Evolutionary conservation across 2,888 invertebrate genomes (phyloP).

Genomic region (Noctua comes): DNA sequence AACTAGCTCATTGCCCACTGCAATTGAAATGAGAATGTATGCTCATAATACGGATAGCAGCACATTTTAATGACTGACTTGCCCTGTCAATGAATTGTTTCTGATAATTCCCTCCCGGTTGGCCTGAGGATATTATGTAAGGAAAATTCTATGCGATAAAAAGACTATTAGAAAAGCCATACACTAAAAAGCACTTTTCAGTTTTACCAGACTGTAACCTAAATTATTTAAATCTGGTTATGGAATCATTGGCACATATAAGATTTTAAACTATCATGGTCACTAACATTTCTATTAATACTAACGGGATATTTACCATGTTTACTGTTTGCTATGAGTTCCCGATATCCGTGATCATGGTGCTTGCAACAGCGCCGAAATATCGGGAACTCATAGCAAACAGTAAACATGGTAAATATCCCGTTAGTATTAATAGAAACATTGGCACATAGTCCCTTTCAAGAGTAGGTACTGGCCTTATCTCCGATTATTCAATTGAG

Average conservation of each 20-base stretch:
- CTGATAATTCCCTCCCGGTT: neutral
- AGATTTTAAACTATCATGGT: too few relatives aligned
- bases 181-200: neutral
- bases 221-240: neutral
- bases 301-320: too few relatives aligned
- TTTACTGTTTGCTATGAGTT: too few relatives aligned
- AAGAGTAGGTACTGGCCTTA: neutral
- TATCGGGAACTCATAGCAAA: too few relatives aligned
- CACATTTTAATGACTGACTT: slow-evolving; percentile 16
- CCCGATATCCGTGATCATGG: too few relatives aligned
- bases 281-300: too few relatives aligned
- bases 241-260: too few relatives aligned
- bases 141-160: neutral
- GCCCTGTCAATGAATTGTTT: slow-evolving; percentile 14
- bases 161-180: neutral
- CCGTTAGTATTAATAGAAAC: too few relatives aligned
- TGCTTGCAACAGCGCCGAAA: too few relatives aligned
- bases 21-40: slow-evolving; percentile 10
- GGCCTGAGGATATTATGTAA: neutral
- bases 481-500: neutral
- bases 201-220: neutral
- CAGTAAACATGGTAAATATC: too few relatives aligned
- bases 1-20: slow-evolving; percentile 8
- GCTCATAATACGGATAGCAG: slow-evolving; percentile 15
- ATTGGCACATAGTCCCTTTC: neutral